Evolutionary conservation across 2,797 vertebrate genomes (phyloP), one percentile per base, ranked within the genome.

Genomic region (Ateles fusciceps): DNA sequence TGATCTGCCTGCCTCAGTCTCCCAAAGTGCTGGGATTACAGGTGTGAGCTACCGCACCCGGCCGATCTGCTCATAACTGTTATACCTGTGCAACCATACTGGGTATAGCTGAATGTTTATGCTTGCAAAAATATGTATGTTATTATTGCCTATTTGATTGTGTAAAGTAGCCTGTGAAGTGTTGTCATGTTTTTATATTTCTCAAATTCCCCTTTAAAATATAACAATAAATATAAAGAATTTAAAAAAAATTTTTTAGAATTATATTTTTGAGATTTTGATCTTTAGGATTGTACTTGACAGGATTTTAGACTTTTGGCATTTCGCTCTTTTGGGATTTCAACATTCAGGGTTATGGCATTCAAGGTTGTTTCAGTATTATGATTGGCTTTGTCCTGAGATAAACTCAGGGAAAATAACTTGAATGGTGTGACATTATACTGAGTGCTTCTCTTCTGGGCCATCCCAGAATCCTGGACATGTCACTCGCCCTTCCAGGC

Each of bases 11-110:
- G 5, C 68, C 68, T 71, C 19, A 9, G 68, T 21, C n/a, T 11
- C n/a, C 19, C 68, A 36, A 36, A 71, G 68, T 36, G 17, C 68
- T 71, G 68, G 19, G 33, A 36, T 19, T 22, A 71, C 68, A 71
- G 68, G n/a, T n/a, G 2, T 21, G n/a, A 71, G 68, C n/a, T 19
- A 36, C 19, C 1, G 2, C 2, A 0, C 19, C 68, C 0, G 4
- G 68, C 2, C 7, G 5, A 14, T 24, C 78, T 55, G n/a, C n/a
- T 80, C 22, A 55, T 8, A 36, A 50, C 13, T 36, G 48, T 36
- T 80, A 36, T 11, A 52, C 12, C 33, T 2, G 7, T n/a, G 33
- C 8, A 13, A n/a, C 19, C 8, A 30, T n/a, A 33, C 22, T 14
- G 3, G 4, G 7, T 80, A n/a, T 24, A 14, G 21, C 48, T 26